Evolutionary conservation across 2,888 invertebrate genomes (phyloP), one percentile per base, ranked within the genome.

Genomic region (Schizaphis graminum): DNA sequence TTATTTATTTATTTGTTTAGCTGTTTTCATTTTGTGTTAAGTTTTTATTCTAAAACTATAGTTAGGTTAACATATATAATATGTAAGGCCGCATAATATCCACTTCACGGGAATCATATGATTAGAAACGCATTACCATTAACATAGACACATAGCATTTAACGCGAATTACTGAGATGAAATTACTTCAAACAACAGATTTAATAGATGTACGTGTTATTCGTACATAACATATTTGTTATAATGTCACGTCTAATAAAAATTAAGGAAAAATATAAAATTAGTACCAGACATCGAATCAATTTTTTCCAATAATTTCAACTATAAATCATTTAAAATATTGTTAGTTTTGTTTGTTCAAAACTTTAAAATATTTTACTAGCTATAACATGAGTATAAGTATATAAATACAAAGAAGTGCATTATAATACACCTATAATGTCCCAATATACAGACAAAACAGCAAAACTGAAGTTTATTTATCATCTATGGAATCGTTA

Each of bases 401-500:
- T 67, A 67, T n/a, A 67, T n/a, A 16, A n/a, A 16, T 77, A 77
- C 35, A 67, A 16, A n/a, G 77, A 16, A n/a, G 35, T 77, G 77
- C 8, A 77, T 35, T 2, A 16, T 47, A n/a, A 4, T 35, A 77
- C 35, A 16, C 16, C 35, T 77, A 44, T 44, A 8, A 35, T 47
- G 7, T 8, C 44, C 44, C 7, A 47, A 47, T 21, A 77, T 35
- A 77, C 77, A 77, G 35, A 77, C 77, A 35, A 77, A 77, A 77
- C 77, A 77, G 77, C 77, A 77, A 77, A 77, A 77, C 77, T 35
- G 77, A 77, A 77, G 77, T 35, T 21, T 77, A 77, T 77, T 35
- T 16, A 77, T 77, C 35, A 77, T 77, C 35, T 77, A 77, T 77
- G 35, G 21, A 21, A 35, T 77, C 35, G 35, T 35, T 44, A 44